Conservation (phyloP, 92 coral and sea anemone genomes). For the Bergia sp. region DNA sequence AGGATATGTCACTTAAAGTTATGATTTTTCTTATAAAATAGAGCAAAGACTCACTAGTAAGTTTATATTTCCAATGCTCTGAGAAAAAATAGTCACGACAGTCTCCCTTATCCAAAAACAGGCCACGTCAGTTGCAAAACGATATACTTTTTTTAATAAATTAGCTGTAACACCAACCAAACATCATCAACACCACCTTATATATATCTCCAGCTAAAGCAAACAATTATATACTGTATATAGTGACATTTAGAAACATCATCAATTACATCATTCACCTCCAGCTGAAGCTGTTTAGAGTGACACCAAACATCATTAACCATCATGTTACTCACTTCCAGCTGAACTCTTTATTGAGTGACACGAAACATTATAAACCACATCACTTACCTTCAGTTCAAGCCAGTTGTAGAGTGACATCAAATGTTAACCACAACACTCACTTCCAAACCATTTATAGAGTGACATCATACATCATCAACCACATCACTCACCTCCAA, state of each 20-base stretch:
- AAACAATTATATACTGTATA: no score
- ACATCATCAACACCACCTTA: neutral
- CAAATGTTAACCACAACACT: neutral
- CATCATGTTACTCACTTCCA: conserved; percentile 67
- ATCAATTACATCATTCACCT: neutral
- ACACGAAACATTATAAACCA: conserved; percentile 70
- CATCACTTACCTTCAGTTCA: conserved; percentile 46
- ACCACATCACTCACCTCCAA: conserved; percentile 68
- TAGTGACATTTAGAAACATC: neutral
- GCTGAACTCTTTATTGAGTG: conserved; percentile 63
- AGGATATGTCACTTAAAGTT: no score
- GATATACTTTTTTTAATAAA: neutral
- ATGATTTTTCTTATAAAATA: no score
- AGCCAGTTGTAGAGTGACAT: conserved; percentile 20
- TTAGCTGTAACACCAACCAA: no score
- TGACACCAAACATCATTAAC: neutral
- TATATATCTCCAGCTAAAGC: neutral
- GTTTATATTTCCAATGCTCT: no score
- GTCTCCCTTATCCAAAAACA: no score
- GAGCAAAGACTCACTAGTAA: no score
- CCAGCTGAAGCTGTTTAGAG: neutral
- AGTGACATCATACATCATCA: neutral
- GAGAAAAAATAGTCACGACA: no score
- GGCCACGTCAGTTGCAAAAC: neutral
- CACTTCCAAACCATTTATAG: conserved; percentile 38